A percentile compares a stretch with the other conserved stretches of the same genome.
These are phyloP conservation scores for Atta texana DNA, from an alignment of 1,140 invertebrate species.

Conservation along the genomic window DNA sequence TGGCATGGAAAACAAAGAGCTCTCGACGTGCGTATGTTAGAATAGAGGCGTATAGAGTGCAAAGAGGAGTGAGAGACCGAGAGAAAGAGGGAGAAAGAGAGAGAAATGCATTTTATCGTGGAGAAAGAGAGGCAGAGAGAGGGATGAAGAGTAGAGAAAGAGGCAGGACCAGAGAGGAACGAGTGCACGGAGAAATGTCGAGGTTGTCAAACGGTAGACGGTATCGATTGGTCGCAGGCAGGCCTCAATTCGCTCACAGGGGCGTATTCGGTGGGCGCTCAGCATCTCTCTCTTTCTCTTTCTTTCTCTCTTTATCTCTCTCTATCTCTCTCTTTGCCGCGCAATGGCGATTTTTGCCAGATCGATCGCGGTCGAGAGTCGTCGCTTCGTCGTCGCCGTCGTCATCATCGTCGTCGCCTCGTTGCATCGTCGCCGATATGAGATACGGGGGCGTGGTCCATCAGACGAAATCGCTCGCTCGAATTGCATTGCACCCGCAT, in stretches of 20 bases:
- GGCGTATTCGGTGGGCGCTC: conserved; percentile 71
- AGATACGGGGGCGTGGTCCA: conserved; percentile 75
- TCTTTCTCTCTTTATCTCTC: not conserved
- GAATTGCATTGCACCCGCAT: not conserved
- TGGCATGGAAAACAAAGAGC: conserved; percentile 55
- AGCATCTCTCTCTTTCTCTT: conserved; percentile 22
- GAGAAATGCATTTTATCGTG: conserved; percentile 34
- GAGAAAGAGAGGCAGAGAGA: not conserved
- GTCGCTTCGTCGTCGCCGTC: not conserved
- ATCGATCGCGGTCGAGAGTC: conserved; percentile 64
- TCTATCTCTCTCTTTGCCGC: not conserved
- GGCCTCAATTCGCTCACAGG: conserved; percentile 70
- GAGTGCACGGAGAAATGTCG: conserved; percentile 66
- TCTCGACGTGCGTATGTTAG: conserved; percentile 22
- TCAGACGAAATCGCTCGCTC: conserved; percentile 61
- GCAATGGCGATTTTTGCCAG: conserved; percentile 71
- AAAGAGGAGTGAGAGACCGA: not conserved
- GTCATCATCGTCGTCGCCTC: conserved; percentile 8
- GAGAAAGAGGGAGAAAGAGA: not conserved
- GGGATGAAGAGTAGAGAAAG: not conserved
- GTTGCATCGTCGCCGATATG: conserved; percentile 29
- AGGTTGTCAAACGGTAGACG: conserved; percentile 74
- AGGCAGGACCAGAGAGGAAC: conserved; percentile 34
- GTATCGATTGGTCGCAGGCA: conserved; percentile 73
- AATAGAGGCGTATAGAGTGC: conserved; percentile 21